Evolutionary conservation across 2,888 invertebrate species (phyloP).

Genomic region (Clepsis dumicolana): DNA sequence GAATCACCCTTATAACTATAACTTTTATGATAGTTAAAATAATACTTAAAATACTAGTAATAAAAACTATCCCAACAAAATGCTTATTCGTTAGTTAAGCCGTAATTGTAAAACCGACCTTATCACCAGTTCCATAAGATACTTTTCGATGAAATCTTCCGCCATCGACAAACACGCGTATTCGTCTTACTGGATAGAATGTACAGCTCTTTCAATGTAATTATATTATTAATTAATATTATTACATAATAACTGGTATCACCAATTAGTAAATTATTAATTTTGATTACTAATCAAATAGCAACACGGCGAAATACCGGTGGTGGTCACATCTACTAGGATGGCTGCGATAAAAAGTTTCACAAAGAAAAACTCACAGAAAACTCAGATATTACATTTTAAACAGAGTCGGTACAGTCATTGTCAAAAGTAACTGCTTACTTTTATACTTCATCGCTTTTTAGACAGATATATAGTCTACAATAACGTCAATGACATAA

Average conservation of each 20-base stretch:
- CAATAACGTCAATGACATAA: no score
- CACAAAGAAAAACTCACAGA: no score
- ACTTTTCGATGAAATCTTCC: background rate
- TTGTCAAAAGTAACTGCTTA: no score
- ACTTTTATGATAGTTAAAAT: background rate
- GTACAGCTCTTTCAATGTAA: background rate
- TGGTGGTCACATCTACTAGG: background rate
- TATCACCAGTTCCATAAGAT: slow-evolving; percentile 1
- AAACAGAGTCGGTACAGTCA: no score
- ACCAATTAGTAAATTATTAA: background rate
- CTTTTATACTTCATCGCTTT: no score
- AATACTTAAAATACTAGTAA: background rate
- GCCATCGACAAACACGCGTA: background rate
- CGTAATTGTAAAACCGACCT: background rate
- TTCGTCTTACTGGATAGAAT: background rate
- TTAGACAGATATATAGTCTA: no score
- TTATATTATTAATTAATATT: background rate
- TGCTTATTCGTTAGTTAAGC: background rate
- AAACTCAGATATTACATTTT: no score
- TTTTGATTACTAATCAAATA: background rate
- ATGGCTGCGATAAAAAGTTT: no score
- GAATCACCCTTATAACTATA: background rate
- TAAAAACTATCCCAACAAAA: background rate
- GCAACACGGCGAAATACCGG: background rate
- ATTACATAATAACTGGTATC: background rate